Percentiles rank a stretch among this genome's conserved stretches.
Conservation (phyloP, 2,113 vertebrate genomes). For the Toxotes jaculatrix region DNA sequence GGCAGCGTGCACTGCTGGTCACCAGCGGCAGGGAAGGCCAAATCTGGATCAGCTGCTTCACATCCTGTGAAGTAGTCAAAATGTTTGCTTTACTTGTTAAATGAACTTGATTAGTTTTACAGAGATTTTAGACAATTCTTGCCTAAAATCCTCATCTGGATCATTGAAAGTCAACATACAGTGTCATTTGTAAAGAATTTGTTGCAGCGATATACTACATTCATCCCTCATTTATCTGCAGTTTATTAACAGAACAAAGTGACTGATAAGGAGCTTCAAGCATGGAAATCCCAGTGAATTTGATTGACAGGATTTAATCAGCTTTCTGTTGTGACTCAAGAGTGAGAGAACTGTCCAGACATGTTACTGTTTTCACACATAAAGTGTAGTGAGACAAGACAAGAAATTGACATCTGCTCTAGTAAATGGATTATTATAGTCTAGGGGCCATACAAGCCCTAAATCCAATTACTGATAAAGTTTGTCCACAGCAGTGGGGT, state of each 20-base stretch:
- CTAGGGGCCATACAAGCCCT: neutral
- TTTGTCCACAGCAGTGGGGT: neutral
- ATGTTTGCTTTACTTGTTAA: slow-evolving; percentile 26
- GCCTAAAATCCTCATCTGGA: neutral
- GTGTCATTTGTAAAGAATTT: neutral
- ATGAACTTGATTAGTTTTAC: neutral
- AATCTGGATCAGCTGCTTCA: slow-evolving; percentile 32
- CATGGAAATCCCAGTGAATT: neutral
- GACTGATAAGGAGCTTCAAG: neutral
- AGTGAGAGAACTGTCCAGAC: neutral
- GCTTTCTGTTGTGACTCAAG: neutral
- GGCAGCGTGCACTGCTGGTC: slow-evolving; percentile 14
- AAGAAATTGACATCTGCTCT: slow-evolving; percentile 3
- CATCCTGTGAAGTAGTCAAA: slow-evolving; percentile 5
- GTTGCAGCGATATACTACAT: neutral
- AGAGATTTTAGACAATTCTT: neutral
- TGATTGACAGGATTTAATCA: neutral
- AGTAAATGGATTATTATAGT: slow-evolving; percentile 22
- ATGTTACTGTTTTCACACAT: neutral
- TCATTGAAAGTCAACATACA: neutral
- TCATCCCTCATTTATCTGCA: neutral
- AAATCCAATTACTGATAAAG: slow-evolving; percentile 5
- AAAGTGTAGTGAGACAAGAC: neutral
- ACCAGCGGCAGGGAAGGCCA: slow-evolving; percentile 24
- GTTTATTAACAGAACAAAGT: neutral